These are phyloP conservation scores for Trichechus manatus DNA, from an alignment of 2,113 vertebrate species.

Conservation along the genomic window DNA sequence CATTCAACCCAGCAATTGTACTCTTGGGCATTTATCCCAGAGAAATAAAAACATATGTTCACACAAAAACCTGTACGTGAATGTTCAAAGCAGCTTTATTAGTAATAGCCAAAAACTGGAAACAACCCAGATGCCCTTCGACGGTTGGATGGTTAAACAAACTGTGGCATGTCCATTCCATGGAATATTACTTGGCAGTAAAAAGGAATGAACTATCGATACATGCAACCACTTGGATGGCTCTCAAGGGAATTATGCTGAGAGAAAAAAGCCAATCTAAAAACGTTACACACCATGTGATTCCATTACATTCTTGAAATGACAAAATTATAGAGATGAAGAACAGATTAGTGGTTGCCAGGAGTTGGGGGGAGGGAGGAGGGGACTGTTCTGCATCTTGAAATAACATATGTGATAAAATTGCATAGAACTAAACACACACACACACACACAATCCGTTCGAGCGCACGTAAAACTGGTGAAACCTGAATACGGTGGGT, in stretches of 20 bases:
- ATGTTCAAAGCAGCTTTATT: slow-evolving; percentile 1
- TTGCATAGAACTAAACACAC: not conserved
- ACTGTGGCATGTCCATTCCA: not conserved
- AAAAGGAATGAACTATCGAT: not conserved
- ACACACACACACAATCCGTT: not conserved
- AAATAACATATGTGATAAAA: not conserved
- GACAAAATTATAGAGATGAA: slow-evolving; percentile 28
- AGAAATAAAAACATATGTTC: slow-evolving; percentile 4
- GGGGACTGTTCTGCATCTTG: not conserved
- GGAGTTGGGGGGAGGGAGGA: not conserved
- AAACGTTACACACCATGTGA: not conserved
- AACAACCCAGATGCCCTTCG: not conserved
- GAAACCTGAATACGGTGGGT: not conserved
- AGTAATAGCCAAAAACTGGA: not conserved
- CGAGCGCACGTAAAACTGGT: not conserved
- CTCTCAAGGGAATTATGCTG: not conserved
- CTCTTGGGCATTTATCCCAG: slow-evolving; percentile 23
- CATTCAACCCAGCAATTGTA: not conserved
- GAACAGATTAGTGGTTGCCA: not conserved
- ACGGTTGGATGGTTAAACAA: not conserved
- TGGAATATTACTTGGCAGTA: not conserved
- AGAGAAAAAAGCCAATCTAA: slow-evolving; percentile 23
- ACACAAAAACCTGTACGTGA: not conserved
- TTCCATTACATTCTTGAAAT: slow-evolving; percentile 25
- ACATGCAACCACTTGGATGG: not conserved